Conservation (phyloP, 2,113 vertebrate species). For the Sporophila hypoxantha region DNA sequence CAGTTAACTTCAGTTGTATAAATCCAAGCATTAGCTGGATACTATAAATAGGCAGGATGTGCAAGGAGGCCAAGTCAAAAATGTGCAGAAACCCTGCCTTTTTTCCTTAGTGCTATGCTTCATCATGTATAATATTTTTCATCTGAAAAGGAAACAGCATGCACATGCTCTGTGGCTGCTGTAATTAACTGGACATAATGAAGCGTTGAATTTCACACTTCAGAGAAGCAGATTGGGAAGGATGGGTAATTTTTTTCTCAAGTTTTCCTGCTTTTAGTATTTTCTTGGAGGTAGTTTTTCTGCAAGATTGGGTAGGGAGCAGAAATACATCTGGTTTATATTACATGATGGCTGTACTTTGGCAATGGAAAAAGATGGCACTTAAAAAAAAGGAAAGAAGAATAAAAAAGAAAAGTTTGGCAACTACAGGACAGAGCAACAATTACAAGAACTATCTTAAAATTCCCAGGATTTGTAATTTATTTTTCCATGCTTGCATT, state of each 20-base stretch:
- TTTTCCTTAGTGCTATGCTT: not conserved
- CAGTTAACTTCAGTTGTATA: slow-evolving; percentile 26
- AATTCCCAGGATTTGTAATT: slow-evolving; percentile 52
- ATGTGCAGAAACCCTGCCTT: slow-evolving; percentile 18
- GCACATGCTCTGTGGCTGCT: not conserved
- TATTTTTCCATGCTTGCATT: slow-evolving; percentile 46
- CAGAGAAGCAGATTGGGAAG: not conserved
- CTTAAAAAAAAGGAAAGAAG: slow-evolving; percentile 25
- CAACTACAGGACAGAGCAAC: slow-evolving; percentile 14
- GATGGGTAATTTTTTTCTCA: not conserved
- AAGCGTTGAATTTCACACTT: not conserved
- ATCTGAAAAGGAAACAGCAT: not conserved
- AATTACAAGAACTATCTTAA: slow-evolving; percentile 41
- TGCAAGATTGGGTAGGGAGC: not conserved
- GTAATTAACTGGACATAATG: slow-evolving; percentile 13
- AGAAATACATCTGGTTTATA: slow-evolving; percentile 49
- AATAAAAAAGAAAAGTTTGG: slow-evolving; percentile 25
- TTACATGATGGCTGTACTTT: slow-evolving; percentile 52
- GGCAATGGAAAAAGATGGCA: slow-evolving; percentile 49
- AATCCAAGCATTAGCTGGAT: slow-evolving; percentile 18
- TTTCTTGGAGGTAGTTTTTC: slow-evolving; percentile 32
- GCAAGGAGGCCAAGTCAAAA: slow-evolving; percentile 42
- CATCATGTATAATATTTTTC: not conserved
- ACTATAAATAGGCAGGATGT: slow-evolving; percentile 53
- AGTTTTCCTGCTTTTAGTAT: not conserved